Percentiles rank a stretch among this genome's conserved stretches.
phyloP scores from a whole-genome alignment of 2,797 vertebrate species.

The Rallus crepitans region DNA sequence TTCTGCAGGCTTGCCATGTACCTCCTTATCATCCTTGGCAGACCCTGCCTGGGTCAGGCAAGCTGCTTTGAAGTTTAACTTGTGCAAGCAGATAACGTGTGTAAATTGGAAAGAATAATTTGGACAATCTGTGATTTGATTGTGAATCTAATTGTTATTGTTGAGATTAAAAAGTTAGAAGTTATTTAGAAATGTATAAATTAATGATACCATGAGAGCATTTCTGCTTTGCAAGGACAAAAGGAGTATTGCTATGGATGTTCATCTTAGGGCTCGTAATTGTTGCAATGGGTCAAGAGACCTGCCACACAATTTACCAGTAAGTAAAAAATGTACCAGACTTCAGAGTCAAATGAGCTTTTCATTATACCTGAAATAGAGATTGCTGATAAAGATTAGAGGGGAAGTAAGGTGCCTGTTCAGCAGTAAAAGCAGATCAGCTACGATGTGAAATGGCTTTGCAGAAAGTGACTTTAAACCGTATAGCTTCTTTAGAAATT shows the following conservation, averaged over 20 bases:
- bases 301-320: neutral
- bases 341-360: neutral
- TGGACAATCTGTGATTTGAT: neutral
- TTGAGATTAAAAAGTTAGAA: neutral
- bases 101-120: neutral
- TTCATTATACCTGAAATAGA: neutral
- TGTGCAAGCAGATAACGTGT: neutral
- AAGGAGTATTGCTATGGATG: neutral
- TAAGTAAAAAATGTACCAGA: neutral
- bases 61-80: neutral
- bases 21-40: neutral
- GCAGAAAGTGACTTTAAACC: neutral
- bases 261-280: neutral
- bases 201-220: neutral
- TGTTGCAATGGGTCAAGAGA: neutral
- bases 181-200: neutral
- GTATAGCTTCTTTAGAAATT: neutral
- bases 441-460: neutral
- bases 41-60: neutral
- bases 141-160: neutral
- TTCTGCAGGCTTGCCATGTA: neutral
- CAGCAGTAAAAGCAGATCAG: neutral
- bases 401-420: neutral
- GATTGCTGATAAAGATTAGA: too few relatives aligned
- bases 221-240: neutral